Conservation (phyloP, 2,797 vertebrate species). For the Ceyx erithaca region DNA sequence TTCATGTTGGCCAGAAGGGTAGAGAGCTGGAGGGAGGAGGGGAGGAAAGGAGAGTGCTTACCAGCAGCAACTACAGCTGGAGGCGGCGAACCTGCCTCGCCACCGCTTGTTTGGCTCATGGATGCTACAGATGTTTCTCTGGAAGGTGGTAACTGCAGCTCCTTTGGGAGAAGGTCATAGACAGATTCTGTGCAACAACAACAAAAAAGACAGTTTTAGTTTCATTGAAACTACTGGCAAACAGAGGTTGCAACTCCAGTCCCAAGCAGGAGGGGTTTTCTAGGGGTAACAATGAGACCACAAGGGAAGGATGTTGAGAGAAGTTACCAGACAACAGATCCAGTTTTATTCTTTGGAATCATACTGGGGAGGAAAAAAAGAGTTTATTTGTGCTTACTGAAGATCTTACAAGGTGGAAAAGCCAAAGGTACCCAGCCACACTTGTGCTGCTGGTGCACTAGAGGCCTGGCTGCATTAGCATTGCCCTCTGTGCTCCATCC, state of each 20-base stretch:
- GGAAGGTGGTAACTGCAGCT: slow-evolving; percentile 91
- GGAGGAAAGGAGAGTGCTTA: slow-evolving; percentile 83
- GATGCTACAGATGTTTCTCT: slow-evolving; percentile 86
- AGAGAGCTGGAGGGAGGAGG: neutral
- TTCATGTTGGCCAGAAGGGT: slow-evolving; percentile 78
- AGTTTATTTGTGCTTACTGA: too few species aligned
- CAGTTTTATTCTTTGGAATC: neutral
- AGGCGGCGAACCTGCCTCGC: slow-evolving; percentile 92
- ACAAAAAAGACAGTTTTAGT: too few species aligned
- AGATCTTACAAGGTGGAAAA: neutral
- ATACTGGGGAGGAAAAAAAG: too few species aligned
- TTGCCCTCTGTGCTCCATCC: neutral
- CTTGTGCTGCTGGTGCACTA: neutral
- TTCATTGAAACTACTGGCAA: too few species aligned
- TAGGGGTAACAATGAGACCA: neutral
- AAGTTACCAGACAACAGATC: neutral
- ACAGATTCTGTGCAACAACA: slow-evolving; percentile 85
- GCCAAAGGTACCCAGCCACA: neutral
- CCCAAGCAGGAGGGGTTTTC: neutral
- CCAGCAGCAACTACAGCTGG: slow-evolving; percentile 91
- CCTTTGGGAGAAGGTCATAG: slow-evolving; percentile 97
- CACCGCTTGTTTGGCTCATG: slow-evolving; percentile 98
- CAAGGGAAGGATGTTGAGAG: neutral
- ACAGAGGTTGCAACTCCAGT: neutral
- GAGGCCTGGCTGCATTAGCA: neutral